These are phyloP conservation scores for Octonoba sinensis DNA, from an alignment of 2,888 invertebrate genomes.

Conservation along the genomic window DNA sequence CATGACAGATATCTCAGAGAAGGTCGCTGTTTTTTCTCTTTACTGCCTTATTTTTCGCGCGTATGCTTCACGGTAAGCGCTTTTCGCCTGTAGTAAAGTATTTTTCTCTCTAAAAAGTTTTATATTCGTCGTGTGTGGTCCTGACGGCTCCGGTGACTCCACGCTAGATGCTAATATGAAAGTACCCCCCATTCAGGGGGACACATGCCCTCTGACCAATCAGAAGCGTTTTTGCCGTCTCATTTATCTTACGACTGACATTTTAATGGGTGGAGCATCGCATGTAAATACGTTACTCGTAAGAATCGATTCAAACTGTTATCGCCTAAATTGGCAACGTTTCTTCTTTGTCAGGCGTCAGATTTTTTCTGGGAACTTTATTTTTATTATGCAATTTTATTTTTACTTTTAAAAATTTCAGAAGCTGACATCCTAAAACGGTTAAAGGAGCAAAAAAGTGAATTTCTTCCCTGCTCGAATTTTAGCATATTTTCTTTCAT, in stretches of 20 bases:
- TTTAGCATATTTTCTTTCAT: too few species aligned
- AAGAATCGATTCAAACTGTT: background rate
- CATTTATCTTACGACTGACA: constrained; percentile 47
- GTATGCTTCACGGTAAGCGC: constrained; percentile 1
- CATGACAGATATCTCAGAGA: constrained; percentile 19
- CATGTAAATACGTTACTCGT: constrained; percentile 42
- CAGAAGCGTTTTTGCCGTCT: constrained; percentile 15
- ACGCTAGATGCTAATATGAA: constrained; percentile 71
- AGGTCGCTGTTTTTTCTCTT: constrained; percentile 15
- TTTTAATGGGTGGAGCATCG: constrained; percentile 52
- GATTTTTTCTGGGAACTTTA: too few species aligned
- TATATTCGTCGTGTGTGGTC: constrained; percentile 70
- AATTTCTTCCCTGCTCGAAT: too few species aligned
- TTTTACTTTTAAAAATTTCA: too few species aligned
- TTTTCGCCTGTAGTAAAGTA: constrained; percentile 42
- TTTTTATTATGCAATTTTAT: too few species aligned
- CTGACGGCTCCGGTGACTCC: constrained; percentile 70
- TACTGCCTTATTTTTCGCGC: constrained; percentile 33
- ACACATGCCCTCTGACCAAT: constrained; percentile 46
- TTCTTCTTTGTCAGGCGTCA: too few species aligned
- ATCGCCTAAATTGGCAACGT: background rate
- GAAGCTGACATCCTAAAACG: too few species aligned
- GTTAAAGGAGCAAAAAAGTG: too few species aligned
- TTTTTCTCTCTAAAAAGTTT: constrained; percentile 39
- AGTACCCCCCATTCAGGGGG: constrained; percentile 40